Evolutionary conservation across 2,888 invertebrate species (phyloP).

Genomic region (Aleiodes alternator): DNA sequence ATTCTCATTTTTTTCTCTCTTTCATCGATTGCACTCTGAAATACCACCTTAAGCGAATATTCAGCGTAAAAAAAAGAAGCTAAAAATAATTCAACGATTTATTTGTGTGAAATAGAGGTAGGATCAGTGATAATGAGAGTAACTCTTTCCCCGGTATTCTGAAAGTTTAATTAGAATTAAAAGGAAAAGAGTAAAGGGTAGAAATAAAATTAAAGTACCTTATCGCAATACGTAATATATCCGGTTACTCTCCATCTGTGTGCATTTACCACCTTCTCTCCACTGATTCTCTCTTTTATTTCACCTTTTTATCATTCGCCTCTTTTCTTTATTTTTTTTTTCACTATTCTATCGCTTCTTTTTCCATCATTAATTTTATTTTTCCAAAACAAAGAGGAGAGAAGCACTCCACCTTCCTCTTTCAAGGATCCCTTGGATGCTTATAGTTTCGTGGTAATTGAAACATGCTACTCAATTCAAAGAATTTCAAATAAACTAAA

Average conservation of each 20-base stretch:
- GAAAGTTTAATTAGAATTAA: constrained; percentile 14
- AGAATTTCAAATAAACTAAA: constrained; percentile 52
- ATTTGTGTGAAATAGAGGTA: constrained; percentile 1
- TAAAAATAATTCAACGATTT: neutral
- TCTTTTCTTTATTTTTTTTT: constrained; percentile 29
- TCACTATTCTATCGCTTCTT: constrained; percentile 26
- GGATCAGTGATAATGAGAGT: constrained; percentile 12
- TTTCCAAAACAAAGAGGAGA: neutral
- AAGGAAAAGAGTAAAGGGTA: neutral
- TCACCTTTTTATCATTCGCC: neutral
- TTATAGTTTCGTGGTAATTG: constrained; percentile 55
- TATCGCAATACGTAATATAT: constrained; percentile 10
- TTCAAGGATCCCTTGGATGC: constrained; percentile 19
- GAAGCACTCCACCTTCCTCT: too few species aligned
- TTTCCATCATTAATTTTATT: neutral
- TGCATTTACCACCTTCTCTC: neutral
- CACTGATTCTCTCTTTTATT: too few species aligned
- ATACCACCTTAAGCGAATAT: too few species aligned
- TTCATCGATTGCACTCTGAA: too few species aligned
- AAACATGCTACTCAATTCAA: constrained; percentile 55
- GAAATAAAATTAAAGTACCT: constrained; percentile 5
- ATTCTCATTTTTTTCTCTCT: too few species aligned
- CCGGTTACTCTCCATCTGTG: constrained; percentile 12
- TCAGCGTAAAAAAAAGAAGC: too few species aligned
- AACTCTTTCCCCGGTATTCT: neutral